These are phyloP conservation scores for Drosophila prosaltans DNA, from an alignment of 1,140 invertebrate genomes.

Conservation along the genomic window DNA sequence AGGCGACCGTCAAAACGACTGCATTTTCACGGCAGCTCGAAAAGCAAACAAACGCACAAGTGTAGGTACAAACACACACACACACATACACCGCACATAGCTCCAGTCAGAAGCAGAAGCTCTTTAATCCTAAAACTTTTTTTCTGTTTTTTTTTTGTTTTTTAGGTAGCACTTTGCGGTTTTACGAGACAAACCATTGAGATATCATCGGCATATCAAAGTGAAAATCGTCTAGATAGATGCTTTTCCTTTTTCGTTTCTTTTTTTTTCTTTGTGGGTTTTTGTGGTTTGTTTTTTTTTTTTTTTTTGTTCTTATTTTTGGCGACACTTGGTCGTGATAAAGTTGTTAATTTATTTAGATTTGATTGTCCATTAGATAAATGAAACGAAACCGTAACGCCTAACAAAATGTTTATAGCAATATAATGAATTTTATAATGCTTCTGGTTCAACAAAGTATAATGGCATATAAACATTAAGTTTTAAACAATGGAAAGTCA, in stretches of 20 bases:
- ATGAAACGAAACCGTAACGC: conserved; percentile 16
- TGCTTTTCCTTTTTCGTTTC: neutral
- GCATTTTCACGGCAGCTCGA: conserved; percentile 65
- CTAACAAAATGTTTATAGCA: neutral
- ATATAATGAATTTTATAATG: neutral
- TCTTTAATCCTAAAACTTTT: conserved; percentile 64
- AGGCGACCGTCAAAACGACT: conserved; percentile 13
- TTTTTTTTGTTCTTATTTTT: conserved; percentile 21
- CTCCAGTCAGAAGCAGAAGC: conserved; percentile 52
- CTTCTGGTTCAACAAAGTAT: neutral
- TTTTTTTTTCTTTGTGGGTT: conserved; percentile 18
- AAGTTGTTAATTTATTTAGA: conserved; percentile 42
- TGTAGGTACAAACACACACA: conserved; percentile 30
- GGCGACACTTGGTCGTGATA: conserved; percentile 60
- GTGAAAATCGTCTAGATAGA: conserved; percentile 27
- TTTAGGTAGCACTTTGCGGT: conserved; percentile 45
- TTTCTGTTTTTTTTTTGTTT: neutral
- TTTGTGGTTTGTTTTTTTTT: neutral
- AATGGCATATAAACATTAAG: neutral
- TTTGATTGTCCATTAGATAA: conserved; percentile 37
- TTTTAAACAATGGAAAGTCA: too few species aligned
- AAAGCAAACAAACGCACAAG: conserved; percentile 56
- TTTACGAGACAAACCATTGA: conserved; percentile 48
- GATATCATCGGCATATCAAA: conserved; percentile 49
- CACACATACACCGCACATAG: conserved; percentile 16